These are phyloP conservation scores for Cynaeus angustus DNA, from an alignment of 2,888 invertebrate genomes.

Conservation along the genomic window DNA sequence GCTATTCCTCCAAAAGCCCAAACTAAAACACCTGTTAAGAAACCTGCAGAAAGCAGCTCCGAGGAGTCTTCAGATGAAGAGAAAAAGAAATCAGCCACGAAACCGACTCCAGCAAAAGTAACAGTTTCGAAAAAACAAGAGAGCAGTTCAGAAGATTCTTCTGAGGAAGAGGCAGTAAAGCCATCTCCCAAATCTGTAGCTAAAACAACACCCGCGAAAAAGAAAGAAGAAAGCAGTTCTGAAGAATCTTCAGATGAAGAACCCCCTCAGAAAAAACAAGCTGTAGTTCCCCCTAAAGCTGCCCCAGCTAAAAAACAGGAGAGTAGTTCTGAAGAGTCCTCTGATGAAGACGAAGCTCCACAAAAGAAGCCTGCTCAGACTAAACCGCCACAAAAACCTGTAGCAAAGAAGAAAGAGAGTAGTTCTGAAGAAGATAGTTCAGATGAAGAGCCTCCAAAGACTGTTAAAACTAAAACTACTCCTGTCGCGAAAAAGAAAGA, in stretches of 20 bases:
- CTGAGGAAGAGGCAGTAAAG: slow-evolving; percentile 58
- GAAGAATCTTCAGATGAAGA: slow-evolving; percentile 63
- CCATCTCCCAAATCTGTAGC: slow-evolving; percentile 27
- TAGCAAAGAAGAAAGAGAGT: slow-evolving; percentile 56
- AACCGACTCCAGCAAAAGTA: slow-evolving; percentile 43
- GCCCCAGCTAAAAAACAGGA: slow-evolving; percentile 50
- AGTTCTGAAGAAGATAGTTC: slow-evolving; percentile 60
- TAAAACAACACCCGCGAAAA: slow-evolving; percentile 39
- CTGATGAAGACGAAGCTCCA: slow-evolving; percentile 60
- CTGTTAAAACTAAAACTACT: slow-evolving; percentile 31
- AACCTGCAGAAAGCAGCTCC: slow-evolving; percentile 52
- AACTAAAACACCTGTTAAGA: background rate
- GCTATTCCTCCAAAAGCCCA: slow-evolving; percentile 43
- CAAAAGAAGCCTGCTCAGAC: slow-evolving; percentile 6
- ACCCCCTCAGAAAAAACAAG: slow-evolving; percentile 4
- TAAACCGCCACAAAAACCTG: slow-evolving; percentile 37
- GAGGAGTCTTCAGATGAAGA: slow-evolving; percentile 60
- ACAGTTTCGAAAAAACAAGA: slow-evolving; percentile 47
- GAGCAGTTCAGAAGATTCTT: slow-evolving; percentile 56
- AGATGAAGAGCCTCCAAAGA: slow-evolving; percentile 56
- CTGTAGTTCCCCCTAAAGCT: slow-evolving; percentile 33
- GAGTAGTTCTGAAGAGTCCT: slow-evolving; percentile 55
- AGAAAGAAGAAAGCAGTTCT: slow-evolving; percentile 53
- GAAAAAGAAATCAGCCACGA: slow-evolving; percentile 44
- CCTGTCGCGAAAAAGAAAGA: slow-evolving; percentile 50